Base-by-base conservation (phyloP, 2,888 invertebrate species). In the Epirrita christyi region DNA sequence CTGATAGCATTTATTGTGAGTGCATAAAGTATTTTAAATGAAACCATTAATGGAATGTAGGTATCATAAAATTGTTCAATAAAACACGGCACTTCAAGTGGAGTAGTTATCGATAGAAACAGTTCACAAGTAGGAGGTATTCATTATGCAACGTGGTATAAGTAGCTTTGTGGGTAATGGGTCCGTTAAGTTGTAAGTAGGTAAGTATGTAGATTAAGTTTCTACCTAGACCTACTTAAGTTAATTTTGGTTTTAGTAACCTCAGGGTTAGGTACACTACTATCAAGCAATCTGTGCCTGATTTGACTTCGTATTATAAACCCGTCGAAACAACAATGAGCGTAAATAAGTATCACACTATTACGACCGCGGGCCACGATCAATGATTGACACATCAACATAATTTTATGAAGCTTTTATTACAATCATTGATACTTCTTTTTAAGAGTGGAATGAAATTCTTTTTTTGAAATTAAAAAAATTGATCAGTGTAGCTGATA, bases 281-380 rank as follows among this genome's bases (percentile, higher is more conserved):
- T 44, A 40, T 32, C 7, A 27, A 15, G 6, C 9, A 45, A 45
- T 55, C 55, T 42, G 38, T 45, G 28, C 38, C 58, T 51, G 59
- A 49, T 42, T 61, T 47, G 47, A 51, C 27, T 43, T 58, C 44
- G 40, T 55, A 47, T 48, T 34, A 37, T 54, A 53, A 50, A 42
- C 32, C 53, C 32, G 36, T 36, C 44, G 15, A 15, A 43, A 27
- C 52, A 70, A 75, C 78, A 76, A 76, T 72, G 74, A 69, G 70
- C 71, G 73, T 78, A 76, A 80, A 80, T 36, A 21, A 3, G 8
- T 80, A 80, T 76, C 71, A 68, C 71, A 75, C 75, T 1, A 2
- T 78, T 72, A 69, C 65, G 62, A 64, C 63, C 40, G 60, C 61
- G 57, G 58, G 53, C 49, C 41, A 29, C 42, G 43, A 47, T 63